phyloP scores from a whole-genome alignment of 2,888 invertebrate genomes.

The Eurois occulta region DNA sequence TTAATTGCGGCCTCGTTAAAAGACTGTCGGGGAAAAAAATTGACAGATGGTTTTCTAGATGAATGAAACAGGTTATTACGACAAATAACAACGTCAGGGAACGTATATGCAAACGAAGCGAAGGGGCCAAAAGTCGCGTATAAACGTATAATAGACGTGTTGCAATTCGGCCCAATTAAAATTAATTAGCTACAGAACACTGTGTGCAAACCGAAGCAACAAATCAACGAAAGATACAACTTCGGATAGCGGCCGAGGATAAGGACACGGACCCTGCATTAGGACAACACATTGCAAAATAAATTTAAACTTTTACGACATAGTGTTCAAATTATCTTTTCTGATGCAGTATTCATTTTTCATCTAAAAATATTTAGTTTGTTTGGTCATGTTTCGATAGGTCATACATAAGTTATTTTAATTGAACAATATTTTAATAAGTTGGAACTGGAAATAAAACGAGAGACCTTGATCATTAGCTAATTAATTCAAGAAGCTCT shows the following conservation, averaged over 20 bases:
- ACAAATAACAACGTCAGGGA: slow-evolving; percentile 47
- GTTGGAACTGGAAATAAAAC: slow-evolving; percentile 22
- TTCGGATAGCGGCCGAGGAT: slow-evolving; percentile 81
- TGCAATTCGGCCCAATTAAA: slow-evolving; percentile 86
- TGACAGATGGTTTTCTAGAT: slow-evolving; percentile 58
- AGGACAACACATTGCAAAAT: slow-evolving; percentile 69
- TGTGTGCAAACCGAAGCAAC: slow-evolving; percentile 84
- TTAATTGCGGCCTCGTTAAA: slow-evolving; percentile 34
- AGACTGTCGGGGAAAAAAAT: slow-evolving; percentile 23
- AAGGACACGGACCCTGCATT: slow-evolving; percentile 75
- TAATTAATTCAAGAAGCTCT: slow-evolving; percentile 32
- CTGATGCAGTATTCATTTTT: slow-evolving; percentile 39
- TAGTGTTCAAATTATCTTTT: slow-evolving; percentile 68
- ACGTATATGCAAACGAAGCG: slow-evolving; percentile 64
- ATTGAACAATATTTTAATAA: slow-evolving; percentile 35
- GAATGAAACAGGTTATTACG: slow-evolving; percentile 47
- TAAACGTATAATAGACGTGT: slow-evolving; percentile 78
- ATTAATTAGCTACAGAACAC: slow-evolving; percentile 89
- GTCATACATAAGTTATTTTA: slow-evolving; percentile 41
- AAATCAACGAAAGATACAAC: slow-evolving; percentile 87
- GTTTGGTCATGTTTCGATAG: slow-evolving; percentile 42
- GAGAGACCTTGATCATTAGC: neutral
- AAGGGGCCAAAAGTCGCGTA: slow-evolving; percentile 75
- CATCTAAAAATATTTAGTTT: slow-evolving; percentile 48
- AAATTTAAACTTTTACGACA: slow-evolving; percentile 66